These are phyloP conservation scores for Pteronura brasiliensis DNA, from an alignment of 2,113 vertebrate species.

Conservation along the genomic window DNA sequence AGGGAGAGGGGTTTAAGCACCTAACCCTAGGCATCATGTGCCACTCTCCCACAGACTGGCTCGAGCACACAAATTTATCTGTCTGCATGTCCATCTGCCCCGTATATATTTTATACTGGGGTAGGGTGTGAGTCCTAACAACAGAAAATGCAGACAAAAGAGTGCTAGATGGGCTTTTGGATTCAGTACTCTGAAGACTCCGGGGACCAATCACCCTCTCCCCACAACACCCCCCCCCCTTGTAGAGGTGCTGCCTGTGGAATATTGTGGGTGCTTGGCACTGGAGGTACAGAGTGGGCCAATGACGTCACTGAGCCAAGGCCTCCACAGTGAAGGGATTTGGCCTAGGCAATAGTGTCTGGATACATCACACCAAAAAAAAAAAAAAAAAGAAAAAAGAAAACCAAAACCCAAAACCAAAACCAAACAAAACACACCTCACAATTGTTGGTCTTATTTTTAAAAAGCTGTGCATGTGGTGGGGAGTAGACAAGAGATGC, in stretches of 20 bases:
- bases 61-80: background rate
- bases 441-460: constrained; percentile 23
- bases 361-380: constrained; percentile 79
- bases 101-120: constrained; percentile 39
- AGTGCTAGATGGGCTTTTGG: constrained; percentile 34
- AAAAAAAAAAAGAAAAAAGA: constrained; percentile 36
- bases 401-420: constrained; percentile 52
- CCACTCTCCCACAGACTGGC: too few species aligned
- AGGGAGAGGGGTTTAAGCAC: background rate
- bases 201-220: background rate
- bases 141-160: constrained; percentile 50
- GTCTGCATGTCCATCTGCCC: background rate
- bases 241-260: constrained; percentile 26
- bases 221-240: background rate
- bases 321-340: constrained; percentile 72
- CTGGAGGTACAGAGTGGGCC: background rate
- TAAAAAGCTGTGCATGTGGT: background rate
- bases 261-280: constrained; percentile 40
- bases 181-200: background rate
- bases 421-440: constrained; percentile 26
- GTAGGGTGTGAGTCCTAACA: constrained; percentile 79
- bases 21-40: background rate
- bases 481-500: background rate
- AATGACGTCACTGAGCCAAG: constrained; percentile 60
- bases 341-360: constrained; percentile 83